phyloP scores from a whole-genome alignment of 2,113 vertebrate genomes.

The Caretta caretta region DNA sequence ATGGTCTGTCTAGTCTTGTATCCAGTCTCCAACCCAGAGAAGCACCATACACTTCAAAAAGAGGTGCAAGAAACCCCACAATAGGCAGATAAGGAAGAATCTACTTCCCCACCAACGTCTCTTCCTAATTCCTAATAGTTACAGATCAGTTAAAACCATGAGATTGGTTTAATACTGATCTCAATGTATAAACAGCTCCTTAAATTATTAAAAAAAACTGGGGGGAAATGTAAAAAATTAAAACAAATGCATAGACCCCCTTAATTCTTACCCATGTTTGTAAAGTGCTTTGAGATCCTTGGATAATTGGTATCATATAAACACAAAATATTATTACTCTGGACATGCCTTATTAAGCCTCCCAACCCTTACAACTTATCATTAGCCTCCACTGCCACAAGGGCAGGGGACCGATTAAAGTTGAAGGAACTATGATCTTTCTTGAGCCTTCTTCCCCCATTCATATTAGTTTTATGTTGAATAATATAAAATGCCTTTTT shows the following conservation, averaged over 20 bases:
- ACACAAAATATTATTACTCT: not conserved
- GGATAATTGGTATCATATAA: not conserved
- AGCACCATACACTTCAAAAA: not conserved
- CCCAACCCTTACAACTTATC: not conserved
- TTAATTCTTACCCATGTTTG: rapidly evolving
- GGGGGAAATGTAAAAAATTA: not conserved
- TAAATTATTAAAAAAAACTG: not conserved
- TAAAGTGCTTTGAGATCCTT: not conserved
- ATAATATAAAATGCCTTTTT: not conserved
- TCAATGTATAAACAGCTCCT: rapidly evolving
- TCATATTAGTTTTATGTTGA: not conserved
- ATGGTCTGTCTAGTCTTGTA: not conserved
- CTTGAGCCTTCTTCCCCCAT: not conserved
- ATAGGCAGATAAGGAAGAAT: rapidly evolving
- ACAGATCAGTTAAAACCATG: rapidly evolving
- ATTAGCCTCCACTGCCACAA: not conserved
- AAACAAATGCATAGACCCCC: not conserved
- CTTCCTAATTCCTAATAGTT: rapidly evolving
- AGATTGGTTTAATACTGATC: not conserved
- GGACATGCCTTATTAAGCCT: not conserved
- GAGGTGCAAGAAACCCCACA: not conserved
- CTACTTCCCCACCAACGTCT: rapidly evolving
- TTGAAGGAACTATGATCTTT: not conserved
- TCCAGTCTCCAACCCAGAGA: not conserved
- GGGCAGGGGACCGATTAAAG: not conserved